Base-by-base conservation (phyloP, 1,140 invertebrate species). In the Glomeris maerens region DNA sequence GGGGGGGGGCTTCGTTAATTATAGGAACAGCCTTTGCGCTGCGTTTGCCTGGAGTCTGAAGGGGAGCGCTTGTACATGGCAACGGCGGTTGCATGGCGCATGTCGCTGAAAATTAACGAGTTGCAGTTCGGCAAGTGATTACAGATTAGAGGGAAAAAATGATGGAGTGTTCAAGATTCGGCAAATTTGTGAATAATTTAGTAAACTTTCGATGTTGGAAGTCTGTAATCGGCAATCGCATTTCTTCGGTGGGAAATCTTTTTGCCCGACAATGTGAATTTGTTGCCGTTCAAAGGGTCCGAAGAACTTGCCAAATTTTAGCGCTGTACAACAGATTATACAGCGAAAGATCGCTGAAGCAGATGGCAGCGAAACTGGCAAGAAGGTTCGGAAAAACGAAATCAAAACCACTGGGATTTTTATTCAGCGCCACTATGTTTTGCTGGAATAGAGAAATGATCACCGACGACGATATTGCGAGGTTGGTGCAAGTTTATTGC, bases 241-340 rank as follows among this genome's bases (percentile, higher is more conserved):
- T n/a, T n/a, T n/a, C n/a, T n/a, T n/a, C n/a, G n/a, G 20, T 42
- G 20, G 40, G 40, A 17, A 42, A 5, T 42, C 17, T 42, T 10
- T 50, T 50, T 25, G 23, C 49, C 5, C 20, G 14, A 23, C 49
- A 50, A 10, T 50, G 49, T 29, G 49, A 50, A 29, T 50, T 50
- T 31, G 23, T 50, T 27, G 40, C 41, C 3, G 41, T 42, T 7
- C 40, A 47, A 28, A 26, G 49, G 29, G 5, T 50, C 17, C 27
- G 49, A 5, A 23, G 49, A 5, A 27, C 41, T 4, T 45, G 36
- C 26, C 49, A 50, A 28, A 50, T 44, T 10, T 50, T 40, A 21
- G 10, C 4, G 29, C 25, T 50, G 17, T 36, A 50, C 27, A 44
- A 42, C 17, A 40, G 23, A 23, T 20, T 50, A 17, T 50, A 50